Evolutionary conservation across 1,140 invertebrate species (phyloP), one percentile per base, ranked within the genome.

Genomic region (Trachelipus rathkii): DNA sequence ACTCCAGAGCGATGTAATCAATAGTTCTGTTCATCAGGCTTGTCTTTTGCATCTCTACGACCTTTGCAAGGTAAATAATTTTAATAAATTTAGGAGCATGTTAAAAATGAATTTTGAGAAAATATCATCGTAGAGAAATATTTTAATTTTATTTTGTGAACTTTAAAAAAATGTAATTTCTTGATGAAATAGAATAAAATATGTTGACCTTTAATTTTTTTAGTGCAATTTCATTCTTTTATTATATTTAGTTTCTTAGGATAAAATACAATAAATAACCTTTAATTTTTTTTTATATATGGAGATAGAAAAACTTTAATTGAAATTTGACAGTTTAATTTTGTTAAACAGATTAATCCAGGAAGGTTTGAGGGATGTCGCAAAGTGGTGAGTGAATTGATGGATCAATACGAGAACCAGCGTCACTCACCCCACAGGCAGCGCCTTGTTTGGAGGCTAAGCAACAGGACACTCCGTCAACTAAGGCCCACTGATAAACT

Each of bases 401-500:
- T 91, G 76, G 87, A 87, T 67, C 88, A 89, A 69, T 92, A 93
- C 84, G 91, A 92, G 83, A 89, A 88, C 46, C 88, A 91, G 83
- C 87, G 88, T 66, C 89, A 90, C 82, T 89, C 88, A 78, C 89
- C 90, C 19, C 89, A 91, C 81, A 87, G 90, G 33, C 91, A 93
- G 85, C 88, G 90, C 67, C 87, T 93, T 70, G 89, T 92, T 74
- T 92, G 92, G 91, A 88, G 82, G 66, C 79, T 86, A 68, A 85
- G 83, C 67, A 84, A 84, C 73, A 78, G 84, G 33, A 84, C 83
- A 24, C 79, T 83, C 71, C 86, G 90, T 82, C 88, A 91, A 78
- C 85, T 92, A 77, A 88, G 91, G 73, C 91, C 91, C 3, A 92
- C 91, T 72, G 90, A 92, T 83, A 90, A 89, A 79, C 88, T 92